phyloP scores from a whole-genome alignment of 2,888 invertebrate genomes.

The Scelioninae gen. 1 region DNA sequence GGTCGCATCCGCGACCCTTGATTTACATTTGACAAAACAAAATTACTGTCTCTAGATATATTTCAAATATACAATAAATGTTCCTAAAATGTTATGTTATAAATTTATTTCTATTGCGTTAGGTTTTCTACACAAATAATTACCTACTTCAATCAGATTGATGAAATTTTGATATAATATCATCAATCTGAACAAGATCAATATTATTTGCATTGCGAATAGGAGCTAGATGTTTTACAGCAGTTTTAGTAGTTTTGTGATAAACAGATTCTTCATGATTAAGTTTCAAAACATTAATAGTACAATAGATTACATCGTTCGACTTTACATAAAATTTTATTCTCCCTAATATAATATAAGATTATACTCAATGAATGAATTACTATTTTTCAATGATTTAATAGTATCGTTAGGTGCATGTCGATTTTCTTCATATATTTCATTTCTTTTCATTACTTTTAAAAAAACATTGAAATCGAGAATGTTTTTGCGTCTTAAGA shows the following conservation, averaged over 20 bases:
- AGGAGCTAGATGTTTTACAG: not conserved
- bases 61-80: too few species aligned
- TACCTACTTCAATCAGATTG: not conserved
- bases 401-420: too few species aligned
- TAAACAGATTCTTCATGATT: not conserved
- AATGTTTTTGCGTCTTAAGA: too few species aligned
- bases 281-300: not conserved
- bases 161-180: not conserved
- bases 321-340: not conserved
- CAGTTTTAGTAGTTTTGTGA: not conserved
- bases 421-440: constrained; percentile 7
- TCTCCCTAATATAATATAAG: not conserved
- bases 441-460: not conserved
- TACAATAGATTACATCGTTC: not conserved
- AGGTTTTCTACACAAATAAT: not conserved
- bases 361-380: not conserved
- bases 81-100: too few species aligned
- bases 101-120: not conserved
- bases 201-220: not conserved
- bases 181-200: not conserved
- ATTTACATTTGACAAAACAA: too few species aligned
- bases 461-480: too few species aligned
- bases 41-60: too few species aligned
- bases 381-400: constrained; percentile 8
- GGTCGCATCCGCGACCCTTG: too few species aligned